A percentile compares a stretch with the other conserved stretches of the same genome.
phyloP scores from a whole-genome alignment of 2,888 invertebrate genomes.

The Podabrus alpinus region DNA sequence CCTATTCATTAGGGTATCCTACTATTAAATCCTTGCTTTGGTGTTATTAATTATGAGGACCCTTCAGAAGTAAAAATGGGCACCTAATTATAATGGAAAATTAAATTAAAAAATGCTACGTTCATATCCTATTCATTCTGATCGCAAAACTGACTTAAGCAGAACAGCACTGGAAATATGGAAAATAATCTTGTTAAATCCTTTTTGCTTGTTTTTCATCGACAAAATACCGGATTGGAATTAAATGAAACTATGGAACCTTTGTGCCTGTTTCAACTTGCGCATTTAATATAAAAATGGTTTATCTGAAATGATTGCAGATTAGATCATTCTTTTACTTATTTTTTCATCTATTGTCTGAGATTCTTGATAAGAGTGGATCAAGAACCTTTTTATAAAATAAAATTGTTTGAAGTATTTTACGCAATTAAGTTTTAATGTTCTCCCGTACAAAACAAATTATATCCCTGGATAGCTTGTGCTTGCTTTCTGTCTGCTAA shows the following conservation, averaged over 20 bases:
- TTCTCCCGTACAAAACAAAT: constrained; percentile 19
- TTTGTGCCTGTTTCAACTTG: not conserved
- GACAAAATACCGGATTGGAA: not conserved
- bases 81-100: not conserved
- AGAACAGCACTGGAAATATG: not conserved
- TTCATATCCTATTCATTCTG: too few species aligned
- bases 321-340: not conserved
- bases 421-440: constrained; percentile 4
- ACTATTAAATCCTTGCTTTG: not conserved
- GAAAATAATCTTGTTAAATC: too few species aligned
- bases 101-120: not conserved
- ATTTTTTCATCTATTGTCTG: not conserved
- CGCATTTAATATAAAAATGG: too few species aligned
- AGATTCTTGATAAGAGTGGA: not conserved
- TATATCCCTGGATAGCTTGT: constrained; percentile 23
- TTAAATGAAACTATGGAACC: not conserved
- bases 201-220: too few species aligned
- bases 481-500: constrained; percentile 28
- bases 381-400: not conserved
- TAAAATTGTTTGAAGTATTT: not conserved
- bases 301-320: too few species aligned
- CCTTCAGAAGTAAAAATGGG: not conserved
- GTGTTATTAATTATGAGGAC: not conserved
- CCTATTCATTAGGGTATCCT: constrained; percentile 3
- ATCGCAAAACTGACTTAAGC: too few species aligned